Conservation (phyloP, 2,888 invertebrate genomes). For the Scaptomyza reducta region DNA sequence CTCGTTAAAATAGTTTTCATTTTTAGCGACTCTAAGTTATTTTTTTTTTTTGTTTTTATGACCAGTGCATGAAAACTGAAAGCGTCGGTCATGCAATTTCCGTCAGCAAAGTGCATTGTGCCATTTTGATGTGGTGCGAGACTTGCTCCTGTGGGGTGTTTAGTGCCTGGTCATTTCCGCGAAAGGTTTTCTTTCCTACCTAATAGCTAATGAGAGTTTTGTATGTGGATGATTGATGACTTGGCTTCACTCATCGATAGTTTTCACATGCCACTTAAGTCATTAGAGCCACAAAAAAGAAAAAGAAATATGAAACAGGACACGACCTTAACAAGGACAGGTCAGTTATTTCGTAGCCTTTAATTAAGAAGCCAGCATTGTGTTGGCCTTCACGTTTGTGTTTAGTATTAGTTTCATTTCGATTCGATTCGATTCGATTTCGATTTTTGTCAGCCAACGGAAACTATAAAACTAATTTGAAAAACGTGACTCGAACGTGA, state of each 20-base stretch:
- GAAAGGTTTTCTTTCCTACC: slow-evolving; percentile 16
- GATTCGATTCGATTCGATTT: no score
- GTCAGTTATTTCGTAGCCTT: slow-evolving; percentile 30
- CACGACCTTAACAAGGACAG: slow-evolving; percentile 47
- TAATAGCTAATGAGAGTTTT: slow-evolving; percentile 57
- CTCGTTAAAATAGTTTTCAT: slow-evolving; percentile 13
- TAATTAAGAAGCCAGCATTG: slow-evolving; percentile 42
- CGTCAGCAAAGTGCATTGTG: slow-evolving; percentile 59
- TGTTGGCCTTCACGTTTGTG: slow-evolving; percentile 4
- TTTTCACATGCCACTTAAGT: slow-evolving; percentile 42
- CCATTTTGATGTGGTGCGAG: slow-evolving; percentile 27
- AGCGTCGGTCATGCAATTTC: slow-evolving; percentile 62
- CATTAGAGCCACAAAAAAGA: slow-evolving; percentile 14
- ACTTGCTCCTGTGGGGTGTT: slow-evolving; percentile 7
- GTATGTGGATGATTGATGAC: slow-evolving; percentile 50
- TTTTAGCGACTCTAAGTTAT: slow-evolving; percentile 18
- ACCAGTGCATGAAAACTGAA: slow-evolving; percentile 39
- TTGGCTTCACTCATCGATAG: slow-evolving; percentile 33
- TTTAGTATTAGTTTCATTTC: slow-evolving; percentile 20
- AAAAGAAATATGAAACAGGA: neutral
- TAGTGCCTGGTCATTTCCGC: slow-evolving; percentile 29
- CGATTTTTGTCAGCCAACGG: slow-evolving; percentile 37
- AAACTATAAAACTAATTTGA: slow-evolving; percentile 44
- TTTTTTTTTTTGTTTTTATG: slow-evolving; percentile 14
- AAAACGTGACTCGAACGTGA: slow-evolving; percentile 57